Base-by-base conservation (phyloP, 2,113 vertebrate genomes). In the Ranitomeya imitator region DNA sequence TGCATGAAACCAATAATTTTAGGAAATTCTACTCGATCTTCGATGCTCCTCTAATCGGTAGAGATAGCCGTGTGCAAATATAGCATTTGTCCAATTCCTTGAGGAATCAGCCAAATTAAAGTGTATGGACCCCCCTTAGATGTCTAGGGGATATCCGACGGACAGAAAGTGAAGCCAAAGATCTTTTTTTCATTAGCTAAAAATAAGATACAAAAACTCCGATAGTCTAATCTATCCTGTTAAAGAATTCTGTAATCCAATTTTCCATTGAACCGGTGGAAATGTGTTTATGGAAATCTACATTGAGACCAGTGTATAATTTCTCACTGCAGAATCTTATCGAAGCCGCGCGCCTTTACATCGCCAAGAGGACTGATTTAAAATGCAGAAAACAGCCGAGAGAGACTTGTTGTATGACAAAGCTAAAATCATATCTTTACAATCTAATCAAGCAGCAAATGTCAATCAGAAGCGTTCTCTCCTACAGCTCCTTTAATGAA, bases 361-460 rank as follows among this genome's bases (percentile, higher is more conserved):
- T 87, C 11, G n/a, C 76, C 61, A 26, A 55, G 45, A 79, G 78
- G 16, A 19, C 54, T 87, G 63, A 87, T 87, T 82, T 81, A 82
- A 52, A 79, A 63, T 79, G 51, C 65, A 52, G 37, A 59, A 54
- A 87, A 80, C 63, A 79, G 60, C 52, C 45, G 76, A 31, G 60
- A 67, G 26, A 52, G 77, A 79, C 59, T 79, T 87, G 79, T 87
- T 71, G 65, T 37, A 87, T 87, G 78, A 87, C 52, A 81, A 73
- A 79, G 78, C 65, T 59, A 59, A 81, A 81, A 82, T 60, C 86
- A 74, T 73, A 87, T 59, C 63, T 87, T 73, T 82, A 73, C 78
- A 88, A 88, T 88, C 67, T 88, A 76, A 88, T 76, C 54, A 74
- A 10, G 65, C 55, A 15, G 65, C 54, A 57, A 79, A 61, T 83